phyloP scores from a whole-genome alignment of 2,797 vertebrate genomes.

The Huso huso region DNA sequence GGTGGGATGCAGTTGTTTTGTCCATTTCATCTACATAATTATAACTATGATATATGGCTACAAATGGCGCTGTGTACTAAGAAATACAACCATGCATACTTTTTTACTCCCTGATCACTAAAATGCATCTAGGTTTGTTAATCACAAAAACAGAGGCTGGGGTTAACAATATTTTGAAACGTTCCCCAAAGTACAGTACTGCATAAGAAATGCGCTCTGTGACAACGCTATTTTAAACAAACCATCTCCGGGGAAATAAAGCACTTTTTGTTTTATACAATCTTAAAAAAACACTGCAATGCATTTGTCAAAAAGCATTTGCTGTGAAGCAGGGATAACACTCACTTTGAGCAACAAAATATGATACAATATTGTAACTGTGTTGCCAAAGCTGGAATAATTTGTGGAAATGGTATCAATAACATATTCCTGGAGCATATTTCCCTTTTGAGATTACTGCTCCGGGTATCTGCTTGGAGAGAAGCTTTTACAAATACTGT shows the following conservation, averaged over 20 bases:
- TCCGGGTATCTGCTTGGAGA: slow-evolving; percentile 42
- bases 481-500: slow-evolving; percentile 48
- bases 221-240: no score
- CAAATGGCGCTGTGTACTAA: no score
- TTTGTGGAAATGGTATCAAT: slow-evolving; percentile 47
- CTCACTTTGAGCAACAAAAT: slow-evolving; percentile 47
- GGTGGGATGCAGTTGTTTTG: no score
- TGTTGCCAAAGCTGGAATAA: slow-evolving; percentile 48
- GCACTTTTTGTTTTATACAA: slow-evolving; percentile 53
- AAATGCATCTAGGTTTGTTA: no score
- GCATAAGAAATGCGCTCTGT: no score
- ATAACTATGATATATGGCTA: no score
- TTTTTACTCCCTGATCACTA: no score
- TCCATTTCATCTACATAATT: no score
- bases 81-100: no score
- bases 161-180: no score
- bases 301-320: slow-evolving; percentile 53
- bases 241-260: slow-evolving; percentile 50
- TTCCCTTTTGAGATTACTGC: slow-evolving; percentile 44
- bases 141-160: no score
- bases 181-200: no score
- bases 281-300: slow-evolving; percentile 48
- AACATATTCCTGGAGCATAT: slow-evolving; percentile 14
- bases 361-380: slow-evolving; percentile 45
- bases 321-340: slow-evolving; percentile 22